Conservation (phyloP, 2,113 vertebrate genomes). For the Sinocyclocheilus maitianheensis region DNA sequence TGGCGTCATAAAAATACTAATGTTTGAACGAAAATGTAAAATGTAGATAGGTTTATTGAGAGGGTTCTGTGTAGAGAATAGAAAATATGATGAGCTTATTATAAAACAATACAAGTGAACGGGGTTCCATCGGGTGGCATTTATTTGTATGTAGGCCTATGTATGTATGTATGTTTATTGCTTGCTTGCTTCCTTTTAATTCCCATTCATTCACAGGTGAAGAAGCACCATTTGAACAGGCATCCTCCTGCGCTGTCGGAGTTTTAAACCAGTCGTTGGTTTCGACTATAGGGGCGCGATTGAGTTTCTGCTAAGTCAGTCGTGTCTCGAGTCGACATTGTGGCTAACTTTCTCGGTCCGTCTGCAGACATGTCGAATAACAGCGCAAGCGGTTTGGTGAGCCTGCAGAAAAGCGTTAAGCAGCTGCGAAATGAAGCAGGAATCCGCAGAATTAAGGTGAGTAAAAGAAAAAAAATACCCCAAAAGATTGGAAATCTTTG, state of each 20-base stretch:
- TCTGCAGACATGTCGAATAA: conserved; percentile 58
- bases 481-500: conserved; percentile 9
- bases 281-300: conserved; percentile 11
- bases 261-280: background rate
- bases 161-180: no score
- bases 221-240: background rate
- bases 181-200: background rate
- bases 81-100: background rate
- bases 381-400: conserved; percentile 49
- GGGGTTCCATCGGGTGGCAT: background rate
- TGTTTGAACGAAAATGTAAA: background rate
- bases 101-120: background rate
- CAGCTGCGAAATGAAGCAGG: conserved; percentile 61
- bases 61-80: background rate
- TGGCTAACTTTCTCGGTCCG: conserved; percentile 27
- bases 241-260: background rate
- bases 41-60: background rate
- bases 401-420: conserved; percentile 58
- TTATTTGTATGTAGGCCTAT: background rate
- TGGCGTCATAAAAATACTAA: background rate
- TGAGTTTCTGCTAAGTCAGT: background rate
- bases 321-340: background rate
- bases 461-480: background rate
- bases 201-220: background rate
- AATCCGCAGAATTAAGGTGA: conserved; percentile 59